These are phyloP conservation scores for Pseudopleuronectes americanus DNA, from an alignment of 2,797 vertebrate genomes.

Conservation along the genomic window DNA sequence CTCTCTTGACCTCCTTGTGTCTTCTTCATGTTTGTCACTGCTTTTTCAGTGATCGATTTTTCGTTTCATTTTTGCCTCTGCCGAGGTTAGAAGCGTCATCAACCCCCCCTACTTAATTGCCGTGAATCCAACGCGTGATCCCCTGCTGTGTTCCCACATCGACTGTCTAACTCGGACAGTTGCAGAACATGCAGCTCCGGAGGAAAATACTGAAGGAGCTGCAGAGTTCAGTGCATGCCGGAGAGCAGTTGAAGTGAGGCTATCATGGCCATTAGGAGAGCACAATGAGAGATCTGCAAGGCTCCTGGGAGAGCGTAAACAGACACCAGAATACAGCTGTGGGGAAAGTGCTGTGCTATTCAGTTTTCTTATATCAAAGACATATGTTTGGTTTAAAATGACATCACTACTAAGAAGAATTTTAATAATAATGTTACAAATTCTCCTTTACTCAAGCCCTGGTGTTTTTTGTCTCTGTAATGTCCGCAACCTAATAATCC, in stretches of 20 bases:
- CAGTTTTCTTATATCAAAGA: constrained; percentile 22
- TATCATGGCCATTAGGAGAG: constrained; percentile 18
- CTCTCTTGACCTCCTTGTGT: no score
- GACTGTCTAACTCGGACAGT: no score
- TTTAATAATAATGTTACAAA: not conserved
- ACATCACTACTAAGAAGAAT: not conserved
- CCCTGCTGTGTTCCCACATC: no score
- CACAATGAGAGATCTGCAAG: constrained; percentile 11
- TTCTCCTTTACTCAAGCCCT: not conserved
- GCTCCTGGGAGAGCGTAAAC: constrained; percentile 20
- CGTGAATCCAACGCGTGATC: no score
- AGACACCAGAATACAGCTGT: not conserved
- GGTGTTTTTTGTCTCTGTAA: constrained; percentile 35
- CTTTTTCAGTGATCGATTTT: no score
- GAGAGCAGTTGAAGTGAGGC: not conserved
- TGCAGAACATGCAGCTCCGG: no score
- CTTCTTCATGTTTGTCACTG: no score
- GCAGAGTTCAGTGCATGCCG: no score
- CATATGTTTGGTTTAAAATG: not conserved
- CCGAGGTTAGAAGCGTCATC: no score
- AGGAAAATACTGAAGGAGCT: no score
- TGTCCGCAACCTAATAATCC: constrained; percentile 50
- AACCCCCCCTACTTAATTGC: no score
- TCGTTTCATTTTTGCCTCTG: no score
- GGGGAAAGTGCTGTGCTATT: constrained; percentile 6